phyloP scores from a whole-genome alignment of 2,113 vertebrate species.

The Lepus timidus region DNA sequence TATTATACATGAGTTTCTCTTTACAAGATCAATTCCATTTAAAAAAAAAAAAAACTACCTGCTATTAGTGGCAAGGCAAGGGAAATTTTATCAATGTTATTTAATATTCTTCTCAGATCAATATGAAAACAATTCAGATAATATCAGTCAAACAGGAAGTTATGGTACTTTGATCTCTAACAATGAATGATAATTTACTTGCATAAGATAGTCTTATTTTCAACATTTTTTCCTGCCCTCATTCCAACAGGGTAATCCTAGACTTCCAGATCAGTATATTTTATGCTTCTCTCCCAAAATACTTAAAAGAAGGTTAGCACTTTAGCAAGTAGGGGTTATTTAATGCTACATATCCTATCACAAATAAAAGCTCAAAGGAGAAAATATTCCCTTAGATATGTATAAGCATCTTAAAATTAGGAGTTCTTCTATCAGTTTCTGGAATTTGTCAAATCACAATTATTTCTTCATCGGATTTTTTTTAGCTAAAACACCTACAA shows the following conservation, averaged over 20 bases:
- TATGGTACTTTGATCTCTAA: not conserved
- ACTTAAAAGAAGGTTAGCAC: not conserved
- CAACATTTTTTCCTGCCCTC: constrained; percentile 41
- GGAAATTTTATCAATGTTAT: constrained; percentile 20
- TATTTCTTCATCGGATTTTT: constrained; percentile 49
- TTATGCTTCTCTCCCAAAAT: not conserved
- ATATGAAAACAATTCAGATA: constrained; percentile 56
- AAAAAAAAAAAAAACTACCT: not conserved
- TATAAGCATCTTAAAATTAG: not conserved
- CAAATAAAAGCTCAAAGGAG: not conserved
- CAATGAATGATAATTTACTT: constrained; percentile 49
- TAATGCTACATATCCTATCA: constrained; percentile 21
- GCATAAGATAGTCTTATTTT: not conserved
- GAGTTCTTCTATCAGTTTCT: constrained; percentile 26
- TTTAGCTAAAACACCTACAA: constrained; percentile 26
- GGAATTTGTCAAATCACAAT: constrained; percentile 43
- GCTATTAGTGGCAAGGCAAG: constrained; percentile 18
- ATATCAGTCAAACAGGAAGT: constrained; percentile 42
- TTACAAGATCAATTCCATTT: not conserved
- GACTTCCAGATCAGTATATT: not conserved
- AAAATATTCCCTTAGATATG: constrained; percentile 20
- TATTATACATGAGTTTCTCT: not conserved
- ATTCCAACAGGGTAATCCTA: not conserved
- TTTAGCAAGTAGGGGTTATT: constrained; percentile 49
- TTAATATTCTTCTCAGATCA: constrained; percentile 35